Conservation (phyloP, 2,888 invertebrate genomes). For the Chrysolina haemoptera region DNA sequence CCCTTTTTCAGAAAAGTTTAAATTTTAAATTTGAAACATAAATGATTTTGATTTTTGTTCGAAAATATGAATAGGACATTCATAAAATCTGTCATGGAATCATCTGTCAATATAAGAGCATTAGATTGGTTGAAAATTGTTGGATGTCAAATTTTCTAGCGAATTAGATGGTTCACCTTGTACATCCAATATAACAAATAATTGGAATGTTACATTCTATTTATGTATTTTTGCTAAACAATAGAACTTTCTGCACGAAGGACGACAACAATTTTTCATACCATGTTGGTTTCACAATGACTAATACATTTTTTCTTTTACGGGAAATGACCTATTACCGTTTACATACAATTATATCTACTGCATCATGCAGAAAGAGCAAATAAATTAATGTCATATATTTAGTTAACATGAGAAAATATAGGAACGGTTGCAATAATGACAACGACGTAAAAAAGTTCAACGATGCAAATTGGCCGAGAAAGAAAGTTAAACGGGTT, state of each 20-base stretch:
- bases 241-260: slow-evolving; percentile 7
- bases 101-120: too few relatives aligned
- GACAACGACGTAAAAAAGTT: not conserved
- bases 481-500: slow-evolving; percentile 3
- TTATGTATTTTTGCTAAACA: not conserved
- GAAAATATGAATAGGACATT: too few relatives aligned
- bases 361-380: not conserved
- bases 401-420: not conserved
- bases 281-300: not conserved
- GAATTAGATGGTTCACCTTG: too few relatives aligned
- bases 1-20: too few relatives aligned
- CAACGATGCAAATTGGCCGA: not conserved
- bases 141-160: too few relatives aligned
- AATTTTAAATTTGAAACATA: too few relatives aligned
- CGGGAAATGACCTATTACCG: slow-evolving; percentile 7
- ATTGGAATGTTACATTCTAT: not conserved
- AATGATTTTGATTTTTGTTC: too few relatives aligned
- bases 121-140: too few relatives aligned
- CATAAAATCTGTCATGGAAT: too few relatives aligned
- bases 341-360: not conserved
- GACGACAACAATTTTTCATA: not conserved
- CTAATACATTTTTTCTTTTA: slow-evolving; percentile 1
- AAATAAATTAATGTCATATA: slow-evolving; percentile 6
- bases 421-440: not conserved
- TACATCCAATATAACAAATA: not conserved